phyloP scores from a whole-genome alignment of 2,113 vertebrate genomes.

The human (Homo sapiens) region GRCh38 chr6:148239501-148240000 shows the following conservation, averaged over 20 bases:
- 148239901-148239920: neutral
- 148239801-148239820: neutral
- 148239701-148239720: neutral
- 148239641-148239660: neutral
- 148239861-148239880: neutral
- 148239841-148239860: neutral
- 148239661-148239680: neutral
- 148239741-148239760: neutral
- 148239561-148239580: neutral
- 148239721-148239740: neutral
- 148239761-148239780: neutral
- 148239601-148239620: neutral
- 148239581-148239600: neutral
- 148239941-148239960: neutral
- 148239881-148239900: neutral
- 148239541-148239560: neutral
- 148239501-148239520: neutral
- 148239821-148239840: neutral
- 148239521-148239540: neutral
- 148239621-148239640: neutral
- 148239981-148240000: neutral
- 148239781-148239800: neutral
- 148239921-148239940: neutral
- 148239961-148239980: neutral
- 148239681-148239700: neutral